Evolutionary conservation across 2,797 vertebrate genomes (phyloP).

Genomic region (Coracias cyanogaster): DNA sequence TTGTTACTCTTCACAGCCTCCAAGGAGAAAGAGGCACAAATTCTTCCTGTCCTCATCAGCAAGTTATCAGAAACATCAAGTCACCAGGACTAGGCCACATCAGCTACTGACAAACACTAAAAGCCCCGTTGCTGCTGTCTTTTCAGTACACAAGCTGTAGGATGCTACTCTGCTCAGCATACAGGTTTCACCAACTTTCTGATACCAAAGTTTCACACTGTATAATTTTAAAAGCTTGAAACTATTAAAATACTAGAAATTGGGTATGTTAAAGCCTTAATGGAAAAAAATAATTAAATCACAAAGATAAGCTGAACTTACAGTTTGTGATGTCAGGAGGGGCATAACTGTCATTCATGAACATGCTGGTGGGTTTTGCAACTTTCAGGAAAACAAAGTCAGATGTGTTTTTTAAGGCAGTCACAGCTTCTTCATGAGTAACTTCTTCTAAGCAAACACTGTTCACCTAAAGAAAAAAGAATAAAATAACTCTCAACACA

Average conservation of each 20-base stretch:
- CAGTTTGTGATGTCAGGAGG: conserved; percentile 94
- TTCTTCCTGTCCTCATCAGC: not conserved
- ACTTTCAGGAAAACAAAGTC: conserved; percentile 96
- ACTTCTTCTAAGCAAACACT: conserved; percentile 92
- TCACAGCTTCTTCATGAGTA: conserved; percentile 95
- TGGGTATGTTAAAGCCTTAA: not conserved
- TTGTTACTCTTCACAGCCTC: not conserved
- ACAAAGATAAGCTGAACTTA: conserved; percentile 78
- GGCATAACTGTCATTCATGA: conserved; percentile 93
- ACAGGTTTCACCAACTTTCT: not conserved
- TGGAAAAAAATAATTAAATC: not conserved
- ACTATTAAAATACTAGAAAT: not conserved
- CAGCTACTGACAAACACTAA: not conserved
- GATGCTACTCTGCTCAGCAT: not conserved
- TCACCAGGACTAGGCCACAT: not conserved
- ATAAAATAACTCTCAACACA: not conserved
- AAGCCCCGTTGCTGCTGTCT: not conserved
- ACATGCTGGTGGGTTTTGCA: conserved; percentile 93
- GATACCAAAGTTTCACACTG: not conserved
- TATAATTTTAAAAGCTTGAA: not conserved
- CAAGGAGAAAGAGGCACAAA: rapidly evolving
- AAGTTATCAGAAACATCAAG: not conserved
- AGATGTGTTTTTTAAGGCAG: conserved; percentile 95
- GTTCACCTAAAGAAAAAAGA: conserved; percentile 87
- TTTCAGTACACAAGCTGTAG: not conserved